Conservation (phyloP, 1,140 invertebrate genomes). For the Anadara kagoshimensis region DNA sequence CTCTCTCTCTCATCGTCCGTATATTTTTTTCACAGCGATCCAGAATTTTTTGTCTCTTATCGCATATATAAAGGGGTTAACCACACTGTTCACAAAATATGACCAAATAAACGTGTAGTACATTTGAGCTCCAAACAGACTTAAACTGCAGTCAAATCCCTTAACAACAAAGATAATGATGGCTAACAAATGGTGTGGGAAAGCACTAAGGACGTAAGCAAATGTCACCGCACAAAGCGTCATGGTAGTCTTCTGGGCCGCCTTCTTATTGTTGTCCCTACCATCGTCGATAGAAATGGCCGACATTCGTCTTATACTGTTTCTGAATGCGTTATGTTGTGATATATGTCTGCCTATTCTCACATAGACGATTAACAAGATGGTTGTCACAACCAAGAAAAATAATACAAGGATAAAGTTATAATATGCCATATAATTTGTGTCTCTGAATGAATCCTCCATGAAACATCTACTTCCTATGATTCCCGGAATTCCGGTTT, state of each 20-base stretch:
- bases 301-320: conserved; percentile 24
- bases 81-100: conserved; percentile 32
- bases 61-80: conserved; percentile 38
- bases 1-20: too few relatives aligned
- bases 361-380: conserved; percentile 46
- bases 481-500: conserved; percentile 36
- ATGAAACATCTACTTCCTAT: conserved; percentile 51
- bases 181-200: conserved; percentile 36
- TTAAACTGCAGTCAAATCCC: conserved; percentile 30
- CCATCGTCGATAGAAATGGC: conserved; percentile 15
- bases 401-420: conserved; percentile 33
- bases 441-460: conserved; percentile 37
- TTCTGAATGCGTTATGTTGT: conserved; percentile 34
- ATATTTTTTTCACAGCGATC: conserved; percentile 21
- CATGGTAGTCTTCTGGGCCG: conserved; percentile 21
- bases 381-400: conserved; percentile 38
- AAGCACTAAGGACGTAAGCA: conserved; percentile 33
- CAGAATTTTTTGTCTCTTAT: conserved; percentile 37
- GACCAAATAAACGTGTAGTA: conserved; percentile 40
- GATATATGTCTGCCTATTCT: conserved; percentile 44
- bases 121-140: conserved; percentile 18
- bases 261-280: conserved; percentile 9
- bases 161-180: conserved; percentile 37
- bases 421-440: conserved; percentile 39
- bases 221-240: conserved; percentile 36